Percentiles rank a stretch among this genome's conserved stretches.
These are phyloP conservation scores for Cryptocephalus primarius DNA, from an alignment of 2,888 invertebrate genomes.

Conservation along the genomic window DNA sequence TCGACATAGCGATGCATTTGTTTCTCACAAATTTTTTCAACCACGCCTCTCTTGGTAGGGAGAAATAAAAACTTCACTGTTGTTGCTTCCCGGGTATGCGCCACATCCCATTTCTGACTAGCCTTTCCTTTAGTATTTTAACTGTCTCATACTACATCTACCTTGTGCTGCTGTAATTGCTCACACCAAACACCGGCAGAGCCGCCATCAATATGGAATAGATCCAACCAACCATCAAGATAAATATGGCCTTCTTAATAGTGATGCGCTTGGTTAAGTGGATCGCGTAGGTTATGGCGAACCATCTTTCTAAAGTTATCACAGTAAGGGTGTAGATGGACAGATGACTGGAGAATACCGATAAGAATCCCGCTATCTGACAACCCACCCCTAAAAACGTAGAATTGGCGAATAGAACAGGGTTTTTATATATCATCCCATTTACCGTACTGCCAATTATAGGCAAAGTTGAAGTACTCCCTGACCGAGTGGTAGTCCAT, in stretches of 20 bases:
- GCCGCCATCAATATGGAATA: constrained; percentile 68
- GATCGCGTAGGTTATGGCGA: constrained; percentile 74
- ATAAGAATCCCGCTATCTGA: constrained; percentile 76
- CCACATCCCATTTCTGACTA: no score
- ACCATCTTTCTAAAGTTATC: constrained; percentile 77
- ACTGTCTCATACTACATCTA: constrained; percentile 18
- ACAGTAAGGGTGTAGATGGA: constrained; percentile 81
- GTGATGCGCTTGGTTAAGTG: constrained; percentile 72
- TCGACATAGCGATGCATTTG: no score
- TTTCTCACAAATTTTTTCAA: no score
- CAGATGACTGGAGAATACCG: constrained; percentile 77
- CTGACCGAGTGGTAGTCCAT: constrained; percentile 77
- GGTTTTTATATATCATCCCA: no score
- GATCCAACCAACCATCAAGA: constrained; percentile 71
- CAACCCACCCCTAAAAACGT: constrained; percentile 56
- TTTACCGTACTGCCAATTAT: constrained; percentile 74
- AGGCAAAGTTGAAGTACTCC: constrained; percentile 82
- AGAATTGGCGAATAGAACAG: background rate
- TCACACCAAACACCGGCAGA: constrained; percentile 71
- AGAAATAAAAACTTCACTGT: no score
- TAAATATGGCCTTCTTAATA: constrained; percentile 57
- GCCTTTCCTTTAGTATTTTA: no score
- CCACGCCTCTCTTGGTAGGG: no score
- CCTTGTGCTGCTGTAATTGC: constrained; percentile 80
- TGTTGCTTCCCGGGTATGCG: no score